These are phyloP conservation scores for Synanthedon andrenaeformis DNA, from an alignment of 2,888 invertebrate genomes.

Conservation along the genomic window DNA sequence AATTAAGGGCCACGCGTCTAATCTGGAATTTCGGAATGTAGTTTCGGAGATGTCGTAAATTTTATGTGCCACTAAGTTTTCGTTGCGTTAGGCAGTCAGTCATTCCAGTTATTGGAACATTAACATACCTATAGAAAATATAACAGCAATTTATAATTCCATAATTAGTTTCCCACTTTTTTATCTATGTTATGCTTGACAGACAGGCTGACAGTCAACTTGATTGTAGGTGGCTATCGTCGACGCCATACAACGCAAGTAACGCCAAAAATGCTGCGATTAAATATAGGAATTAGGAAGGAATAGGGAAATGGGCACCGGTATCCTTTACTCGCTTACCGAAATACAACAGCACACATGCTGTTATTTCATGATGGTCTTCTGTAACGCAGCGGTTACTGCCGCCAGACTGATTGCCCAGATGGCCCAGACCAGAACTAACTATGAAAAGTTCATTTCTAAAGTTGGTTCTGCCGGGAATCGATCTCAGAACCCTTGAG, in stretches of 20 bases:
- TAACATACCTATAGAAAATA: background rate
- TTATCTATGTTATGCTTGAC: background rate
- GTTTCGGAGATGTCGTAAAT: constrained; percentile 9
- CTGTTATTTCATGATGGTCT: too few species aligned
- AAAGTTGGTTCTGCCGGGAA: too few species aligned
- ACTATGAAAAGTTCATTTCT: too few species aligned
- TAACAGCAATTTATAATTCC: background rate
- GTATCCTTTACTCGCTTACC: too few species aligned
- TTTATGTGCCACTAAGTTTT: constrained; percentile 1
- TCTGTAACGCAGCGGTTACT: too few species aligned
- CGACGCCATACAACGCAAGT: background rate
- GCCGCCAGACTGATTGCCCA: too few species aligned
- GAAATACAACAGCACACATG: too few species aligned
- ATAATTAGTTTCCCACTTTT: background rate
- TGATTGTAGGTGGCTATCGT: background rate
- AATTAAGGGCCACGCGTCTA: constrained; percentile 10
- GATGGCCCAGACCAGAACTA: too few species aligned
- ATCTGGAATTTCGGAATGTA: constrained; percentile 16
- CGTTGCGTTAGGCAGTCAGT: background rate
- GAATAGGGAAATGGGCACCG: too few species aligned
- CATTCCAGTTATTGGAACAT: background rate
- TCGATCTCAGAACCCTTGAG: too few species aligned
- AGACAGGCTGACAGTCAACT: background rate
- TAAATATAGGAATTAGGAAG: too few species aligned
- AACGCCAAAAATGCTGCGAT: too few species aligned